Evolutionary conservation across 2,113 vertebrate species (phyloP), one percentile per base, ranked within the genome.

Genomic region (Ptyas mucosa): DNA sequence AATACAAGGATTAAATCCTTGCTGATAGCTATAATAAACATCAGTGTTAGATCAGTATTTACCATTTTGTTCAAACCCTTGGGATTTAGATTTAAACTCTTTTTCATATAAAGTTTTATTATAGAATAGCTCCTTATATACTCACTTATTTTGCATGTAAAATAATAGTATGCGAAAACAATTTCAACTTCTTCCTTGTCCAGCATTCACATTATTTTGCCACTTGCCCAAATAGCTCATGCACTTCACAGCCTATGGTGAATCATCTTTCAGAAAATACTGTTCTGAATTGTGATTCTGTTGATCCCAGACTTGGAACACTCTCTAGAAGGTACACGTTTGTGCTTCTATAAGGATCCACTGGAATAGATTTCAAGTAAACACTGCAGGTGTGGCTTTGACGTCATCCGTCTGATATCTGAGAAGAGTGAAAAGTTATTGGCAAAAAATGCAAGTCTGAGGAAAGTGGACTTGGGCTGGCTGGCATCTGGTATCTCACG

Each of bases 401-500:
- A 87, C 12, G 14, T 61, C 43, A 54, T 87, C 88, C 88, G 11
- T 24, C 75, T 49, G 26, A 34, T 85, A 53, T 54, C 20, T 43
- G 81, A 91, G 7, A 49, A 85, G 89, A 52, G 5, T 43, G 91
- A 46, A 55, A 69, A 5, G 34, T 49, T 0, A 2, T 1, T 2
- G 92, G 43, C 9, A 93, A 51, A 10, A 90, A n/a, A 12, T 88
- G 92, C 4, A 39, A 86, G 57, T 90, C 89, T n/a, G 91, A 55
- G 2, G 86, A 53, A 92, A 11, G 58, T 0, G n/a, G 14, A 34
- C 3, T 93, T 18, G 6, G 89, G 57, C 92, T 96, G 15, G 87
- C 92, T 3, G 99, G 98, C 99, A 99, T 99, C 29, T 97, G 94
- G 93, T 98, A 99, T 58, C 98, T 96, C 26, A 99, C 94, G 10